Conservation (phyloP, 2,113 vertebrate species). For the Syngnathus scovelli region DNA sequence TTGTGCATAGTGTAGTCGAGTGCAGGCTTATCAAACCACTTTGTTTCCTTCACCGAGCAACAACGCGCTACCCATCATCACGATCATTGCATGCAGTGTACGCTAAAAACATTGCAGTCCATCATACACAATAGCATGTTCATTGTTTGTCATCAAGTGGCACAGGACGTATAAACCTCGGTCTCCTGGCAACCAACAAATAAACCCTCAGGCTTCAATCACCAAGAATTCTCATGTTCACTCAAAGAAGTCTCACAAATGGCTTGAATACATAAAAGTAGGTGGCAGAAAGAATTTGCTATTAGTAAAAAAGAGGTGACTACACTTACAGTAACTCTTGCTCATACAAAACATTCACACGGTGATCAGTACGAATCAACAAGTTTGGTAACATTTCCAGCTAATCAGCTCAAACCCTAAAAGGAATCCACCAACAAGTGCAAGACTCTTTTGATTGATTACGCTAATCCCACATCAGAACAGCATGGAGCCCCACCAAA, state of each 20-base stretch:
- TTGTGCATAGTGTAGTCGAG: too few species aligned
- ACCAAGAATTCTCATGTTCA: neutral
- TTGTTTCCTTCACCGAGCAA: neutral
- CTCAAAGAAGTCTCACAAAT: neutral
- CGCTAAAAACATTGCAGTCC: neutral
- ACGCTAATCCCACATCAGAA: slow-evolving; percentile 32
- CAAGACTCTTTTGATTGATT: slow-evolving; percentile 13
- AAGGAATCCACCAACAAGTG: neutral
- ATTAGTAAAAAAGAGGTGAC: neutral
- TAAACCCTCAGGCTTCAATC: neutral
- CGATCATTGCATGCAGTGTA: neutral
- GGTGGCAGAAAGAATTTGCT: neutral
- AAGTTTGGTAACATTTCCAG: neutral
- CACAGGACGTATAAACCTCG: neutral
- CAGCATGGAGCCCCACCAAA: slow-evolving; percentile 21
- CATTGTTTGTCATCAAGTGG: neutral
- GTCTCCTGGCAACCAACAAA: neutral
- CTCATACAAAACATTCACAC: neutral
- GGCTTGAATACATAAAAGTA: neutral
- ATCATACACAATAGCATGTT: neutral
- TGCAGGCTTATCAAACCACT: neutral
- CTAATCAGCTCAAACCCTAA: slow-evolving; percentile 12
- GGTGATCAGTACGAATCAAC: slow-evolving; percentile 1
- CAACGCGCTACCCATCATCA: neutral
- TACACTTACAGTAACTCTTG: neutral